A percentile compares a stretch with the other conserved stretches of the same genome.
phyloP scores from a whole-genome alignment of 2,888 invertebrate species.

The Leptinotarsa haldemani region DNA sequence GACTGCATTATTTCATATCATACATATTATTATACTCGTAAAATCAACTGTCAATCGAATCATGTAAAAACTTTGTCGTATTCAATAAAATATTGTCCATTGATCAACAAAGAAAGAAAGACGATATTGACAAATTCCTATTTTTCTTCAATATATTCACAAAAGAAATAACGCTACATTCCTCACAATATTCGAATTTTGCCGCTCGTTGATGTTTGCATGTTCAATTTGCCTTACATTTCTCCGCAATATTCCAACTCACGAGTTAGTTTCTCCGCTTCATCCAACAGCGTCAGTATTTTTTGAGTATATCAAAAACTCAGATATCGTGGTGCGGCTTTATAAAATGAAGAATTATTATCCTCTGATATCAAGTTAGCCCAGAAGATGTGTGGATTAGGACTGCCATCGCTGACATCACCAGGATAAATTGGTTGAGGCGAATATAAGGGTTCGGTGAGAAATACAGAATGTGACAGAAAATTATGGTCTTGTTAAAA shows the following conservation, averaged over 20 bases:
- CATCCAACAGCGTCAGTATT: neutral
- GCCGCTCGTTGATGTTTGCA: no score
- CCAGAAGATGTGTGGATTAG: slow-evolving; percentile 26
- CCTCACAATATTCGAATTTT: no score
- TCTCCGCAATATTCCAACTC: neutral
- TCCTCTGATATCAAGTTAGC: slow-evolving; percentile 21
- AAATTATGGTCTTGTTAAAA: neutral
- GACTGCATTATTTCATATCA: no score
- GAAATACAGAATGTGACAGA: slow-evolving; percentile 6
- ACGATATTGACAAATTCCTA: no score
- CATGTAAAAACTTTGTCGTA: no score
- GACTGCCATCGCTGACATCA: slow-evolving; percentile 24
- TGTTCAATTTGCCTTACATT: neutral
- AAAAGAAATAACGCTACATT: no score
- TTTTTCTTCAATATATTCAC: no score
- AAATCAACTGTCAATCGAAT: no score
- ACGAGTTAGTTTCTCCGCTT: neutral
- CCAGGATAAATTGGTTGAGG: slow-evolving; percentile 21
- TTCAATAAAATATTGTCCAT: no score
- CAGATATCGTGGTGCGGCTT: slow-evolving; percentile 5
- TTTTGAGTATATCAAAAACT: slow-evolving; percentile 19
- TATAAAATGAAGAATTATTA: slow-evolving; percentile 20
- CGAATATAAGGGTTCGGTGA: slow-evolving; percentile 5
- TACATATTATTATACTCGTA: no score
- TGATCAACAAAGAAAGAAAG: no score